phyloP scores from a whole-genome alignment of 2,888 invertebrate genomes.

The Erannis defoliaria region DNA sequence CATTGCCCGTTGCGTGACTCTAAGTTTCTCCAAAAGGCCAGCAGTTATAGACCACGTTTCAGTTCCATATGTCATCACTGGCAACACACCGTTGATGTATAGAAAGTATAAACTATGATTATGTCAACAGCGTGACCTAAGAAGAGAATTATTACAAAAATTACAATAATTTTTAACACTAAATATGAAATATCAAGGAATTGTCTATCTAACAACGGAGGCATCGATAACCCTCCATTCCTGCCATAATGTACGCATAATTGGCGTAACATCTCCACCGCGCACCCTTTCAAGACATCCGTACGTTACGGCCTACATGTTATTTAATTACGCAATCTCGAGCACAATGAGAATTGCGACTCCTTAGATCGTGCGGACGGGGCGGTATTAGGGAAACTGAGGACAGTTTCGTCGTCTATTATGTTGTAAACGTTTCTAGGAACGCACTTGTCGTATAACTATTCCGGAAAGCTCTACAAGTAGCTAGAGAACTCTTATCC shows the following conservation, averaged over 20 bases:
- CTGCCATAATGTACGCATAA: constrained; percentile 84
- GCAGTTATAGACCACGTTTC: too few relatives aligned
- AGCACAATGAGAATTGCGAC: constrained; percentile 80
- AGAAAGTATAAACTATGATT: too few relatives aligned
- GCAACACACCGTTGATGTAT: too few relatives aligned
- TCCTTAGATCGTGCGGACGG: constrained; percentile 52
- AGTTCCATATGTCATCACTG: too few relatives aligned
- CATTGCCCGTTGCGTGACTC: too few relatives aligned
- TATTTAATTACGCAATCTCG: constrained; percentile 86
- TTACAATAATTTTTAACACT: too few relatives aligned
- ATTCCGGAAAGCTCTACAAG: too few relatives aligned
- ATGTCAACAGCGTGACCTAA: too few relatives aligned
- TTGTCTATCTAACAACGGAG: constrained; percentile 20
- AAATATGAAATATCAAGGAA: constrained; percentile 18
- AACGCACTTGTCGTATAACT: too few relatives aligned
- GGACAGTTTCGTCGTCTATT: not conserved
- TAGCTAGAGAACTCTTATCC: too few relatives aligned
- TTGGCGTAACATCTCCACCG: constrained; percentile 85
- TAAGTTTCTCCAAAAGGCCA: too few relatives aligned
- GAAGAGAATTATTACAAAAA: too few relatives aligned
- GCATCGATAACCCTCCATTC: constrained; percentile 83
- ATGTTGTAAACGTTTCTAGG: not conserved
- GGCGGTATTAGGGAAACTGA: constrained; percentile 16
- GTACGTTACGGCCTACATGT: constrained; percentile 84
- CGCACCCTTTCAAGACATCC: constrained; percentile 84